These are phyloP conservation scores for Drosophila setosimentum DNA, from an alignment of 2,888 invertebrate genomes.

Conservation along the genomic window DNA sequence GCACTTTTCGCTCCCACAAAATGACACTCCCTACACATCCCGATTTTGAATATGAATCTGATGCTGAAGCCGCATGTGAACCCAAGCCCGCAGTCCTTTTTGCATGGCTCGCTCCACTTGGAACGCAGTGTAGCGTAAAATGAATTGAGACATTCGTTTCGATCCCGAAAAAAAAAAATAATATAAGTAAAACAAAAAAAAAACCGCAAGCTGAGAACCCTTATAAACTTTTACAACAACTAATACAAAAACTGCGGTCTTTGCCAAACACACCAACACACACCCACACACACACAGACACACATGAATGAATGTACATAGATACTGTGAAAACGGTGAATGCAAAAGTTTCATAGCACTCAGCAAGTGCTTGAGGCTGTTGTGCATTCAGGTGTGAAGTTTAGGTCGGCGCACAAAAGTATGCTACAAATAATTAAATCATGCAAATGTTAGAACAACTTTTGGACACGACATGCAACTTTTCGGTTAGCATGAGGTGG, in stretches of 20 bases:
- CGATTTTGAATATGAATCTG: conserved; percentile 4
- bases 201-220: conserved; percentile 52
- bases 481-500: background rate
- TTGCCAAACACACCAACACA: conserved; percentile 17
- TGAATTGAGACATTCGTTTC: conserved; percentile 79
- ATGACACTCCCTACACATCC: conserved; percentile 1
- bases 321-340: conserved; percentile 34
- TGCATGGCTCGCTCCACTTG: conserved; percentile 78
- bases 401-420: conserved; percentile 71
- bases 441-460: conserved; percentile 71
- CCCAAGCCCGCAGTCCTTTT: conserved; percentile 64
- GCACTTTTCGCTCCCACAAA: conserved; percentile 62
- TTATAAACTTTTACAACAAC: conserved; percentile 50
- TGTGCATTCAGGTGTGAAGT: conserved; percentile 78
- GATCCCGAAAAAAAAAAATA: conserved; percentile 35
- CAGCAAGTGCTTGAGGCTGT: conserved; percentile 41
- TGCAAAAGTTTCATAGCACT: conserved; percentile 64
- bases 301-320: no score
- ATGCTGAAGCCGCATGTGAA: conserved; percentile 38
- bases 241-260: conserved; percentile 22
- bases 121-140: conserved; percentile 77
- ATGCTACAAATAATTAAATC: conserved; percentile 79
- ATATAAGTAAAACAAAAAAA: conserved; percentile 19
- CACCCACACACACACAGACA: background rate
- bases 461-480: conserved; percentile 47